phyloP scores from a whole-genome alignment of 2,888 invertebrate species.

The Zhuqinia jingwanae region DNA sequence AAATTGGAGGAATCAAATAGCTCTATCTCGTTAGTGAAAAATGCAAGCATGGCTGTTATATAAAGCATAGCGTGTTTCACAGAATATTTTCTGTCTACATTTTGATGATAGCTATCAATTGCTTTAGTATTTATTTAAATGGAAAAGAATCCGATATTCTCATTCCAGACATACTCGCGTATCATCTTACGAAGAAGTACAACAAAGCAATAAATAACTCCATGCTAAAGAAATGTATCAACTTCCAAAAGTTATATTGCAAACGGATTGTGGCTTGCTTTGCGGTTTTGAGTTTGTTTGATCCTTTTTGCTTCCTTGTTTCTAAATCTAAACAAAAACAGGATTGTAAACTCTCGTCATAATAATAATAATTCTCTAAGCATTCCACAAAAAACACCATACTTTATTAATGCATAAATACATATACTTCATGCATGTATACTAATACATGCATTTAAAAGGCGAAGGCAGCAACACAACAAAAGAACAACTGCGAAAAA shows the following conservation, averaged over 20 bases:
- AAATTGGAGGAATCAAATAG: neutral
- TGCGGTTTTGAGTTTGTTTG: slow-evolving; percentile 46
- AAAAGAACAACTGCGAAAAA: too few species aligned
- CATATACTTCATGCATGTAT: too few species aligned
- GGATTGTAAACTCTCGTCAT: too few species aligned
- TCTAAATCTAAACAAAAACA: slow-evolving; percentile 16
- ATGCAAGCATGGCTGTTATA: neutral
- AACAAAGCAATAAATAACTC: slow-evolving; percentile 59
- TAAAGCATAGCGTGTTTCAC: neutral
- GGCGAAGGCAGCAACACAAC: too few species aligned
- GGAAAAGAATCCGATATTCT: slow-evolving; percentile 36
- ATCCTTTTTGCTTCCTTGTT: neutral
- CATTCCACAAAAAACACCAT: too few species aligned
- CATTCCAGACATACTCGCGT: slow-evolving; percentile 51
- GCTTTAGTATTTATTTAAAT: slow-evolving; percentile 30
- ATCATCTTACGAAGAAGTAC: slow-evolving; percentile 40
- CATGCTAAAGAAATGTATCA: slow-evolving; percentile 61
- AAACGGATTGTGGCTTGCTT: slow-evolving; percentile 55
- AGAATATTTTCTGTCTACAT: neutral
- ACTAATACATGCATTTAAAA: too few species aligned
- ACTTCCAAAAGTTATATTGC: slow-evolving; percentile 63
- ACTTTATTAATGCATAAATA: too few species aligned
- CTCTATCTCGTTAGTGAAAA: neutral
- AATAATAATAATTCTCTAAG: too few species aligned
- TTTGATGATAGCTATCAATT: slow-evolving; percentile 40